A percentile compares a stretch with the other conserved stretches of the same genome.
Conservation (phyloP, 2,888 invertebrate genomes). For the Teleogryllus oceanicus region DNA sequence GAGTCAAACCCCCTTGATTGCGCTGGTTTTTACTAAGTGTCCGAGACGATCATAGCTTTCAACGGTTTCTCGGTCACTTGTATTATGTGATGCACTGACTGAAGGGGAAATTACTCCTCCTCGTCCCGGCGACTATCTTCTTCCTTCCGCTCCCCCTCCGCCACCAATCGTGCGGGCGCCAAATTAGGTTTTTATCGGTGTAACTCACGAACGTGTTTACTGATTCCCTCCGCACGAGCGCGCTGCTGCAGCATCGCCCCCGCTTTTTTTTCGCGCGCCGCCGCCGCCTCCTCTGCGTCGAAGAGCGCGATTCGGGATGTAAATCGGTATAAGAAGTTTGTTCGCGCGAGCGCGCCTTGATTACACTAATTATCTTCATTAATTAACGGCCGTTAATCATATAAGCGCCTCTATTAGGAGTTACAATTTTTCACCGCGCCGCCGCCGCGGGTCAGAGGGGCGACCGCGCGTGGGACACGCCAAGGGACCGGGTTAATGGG, state of each 20-base stretch:
- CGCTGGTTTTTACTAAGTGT: too few relatives aligned
- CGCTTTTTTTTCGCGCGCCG: neutral
- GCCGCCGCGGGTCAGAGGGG: neutral
- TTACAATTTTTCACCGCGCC: neutral
- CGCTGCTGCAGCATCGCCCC: neutral
- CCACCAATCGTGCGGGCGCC: neutral
- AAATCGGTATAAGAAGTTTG: neutral
- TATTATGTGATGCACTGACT: too few relatives aligned
- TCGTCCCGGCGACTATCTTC: neutral
- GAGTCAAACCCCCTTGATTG: too few relatives aligned
- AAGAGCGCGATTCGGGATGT: neutral
- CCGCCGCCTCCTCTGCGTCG: too few relatives aligned
- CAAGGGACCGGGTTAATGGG: too few relatives aligned
- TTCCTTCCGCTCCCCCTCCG: neutral
- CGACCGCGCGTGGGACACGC: too few relatives aligned
- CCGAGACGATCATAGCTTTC: too few relatives aligned
- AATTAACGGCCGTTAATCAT: slow-evolving; percentile 7
- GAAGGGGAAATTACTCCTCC: too few relatives aligned
- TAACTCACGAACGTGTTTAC: neutral
- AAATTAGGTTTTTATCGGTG: neutral
- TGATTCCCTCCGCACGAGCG: neutral
- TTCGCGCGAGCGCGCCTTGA: neutral
- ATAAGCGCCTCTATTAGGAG: neutral
- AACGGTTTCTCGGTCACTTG: too few relatives aligned
- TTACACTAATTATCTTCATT: slow-evolving; percentile 18